These are phyloP conservation scores for Tupaia chinensis DNA, from an alignment of 2,113 vertebrate species.

Conservation along the genomic window DNA sequence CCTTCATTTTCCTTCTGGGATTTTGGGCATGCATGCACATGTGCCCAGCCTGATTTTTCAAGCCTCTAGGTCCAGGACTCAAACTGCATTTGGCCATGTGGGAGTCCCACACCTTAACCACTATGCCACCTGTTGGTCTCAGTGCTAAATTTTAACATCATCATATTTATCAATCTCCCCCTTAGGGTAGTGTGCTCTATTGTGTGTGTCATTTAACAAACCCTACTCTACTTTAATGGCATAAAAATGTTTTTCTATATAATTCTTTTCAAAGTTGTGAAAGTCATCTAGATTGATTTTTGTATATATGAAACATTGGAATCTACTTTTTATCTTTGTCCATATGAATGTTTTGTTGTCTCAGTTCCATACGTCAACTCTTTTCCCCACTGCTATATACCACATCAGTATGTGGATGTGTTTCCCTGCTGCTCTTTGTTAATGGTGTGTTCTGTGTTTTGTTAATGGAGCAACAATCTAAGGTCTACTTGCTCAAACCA, in stretches of 20 bases:
- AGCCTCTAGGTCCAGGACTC: too few relatives aligned
- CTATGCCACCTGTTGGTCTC: too few relatives aligned
- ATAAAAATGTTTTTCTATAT: not conserved
- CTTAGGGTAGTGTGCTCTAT: not conserved
- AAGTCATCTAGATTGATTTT: not conserved
- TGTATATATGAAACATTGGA: not conserved
- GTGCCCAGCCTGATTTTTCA: too few relatives aligned
- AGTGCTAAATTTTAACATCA: too few relatives aligned
- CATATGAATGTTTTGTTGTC: not conserved
- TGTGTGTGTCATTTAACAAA: not conserved
- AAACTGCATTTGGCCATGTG: too few relatives aligned
- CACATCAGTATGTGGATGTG: accelerated
- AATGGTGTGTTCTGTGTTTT: not conserved
- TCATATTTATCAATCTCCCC: too few relatives aligned
- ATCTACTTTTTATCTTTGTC: not conserved
- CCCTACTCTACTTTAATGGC: not conserved
- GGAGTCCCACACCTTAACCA: too few relatives aligned
- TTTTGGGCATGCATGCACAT: too few relatives aligned
- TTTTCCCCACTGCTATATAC: not conserved
- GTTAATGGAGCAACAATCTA: too few relatives aligned
- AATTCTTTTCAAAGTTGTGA: not conserved
- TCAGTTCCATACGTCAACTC: not conserved
- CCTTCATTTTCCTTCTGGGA: too few relatives aligned
- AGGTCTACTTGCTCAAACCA: too few relatives aligned
- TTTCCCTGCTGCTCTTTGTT: not conserved